A percentile compares a stretch with the other conserved stretches of the same genome.
Conservation (phyloP, 2,888 invertebrate genomes). For the Stenichneumon culpator region DNA sequence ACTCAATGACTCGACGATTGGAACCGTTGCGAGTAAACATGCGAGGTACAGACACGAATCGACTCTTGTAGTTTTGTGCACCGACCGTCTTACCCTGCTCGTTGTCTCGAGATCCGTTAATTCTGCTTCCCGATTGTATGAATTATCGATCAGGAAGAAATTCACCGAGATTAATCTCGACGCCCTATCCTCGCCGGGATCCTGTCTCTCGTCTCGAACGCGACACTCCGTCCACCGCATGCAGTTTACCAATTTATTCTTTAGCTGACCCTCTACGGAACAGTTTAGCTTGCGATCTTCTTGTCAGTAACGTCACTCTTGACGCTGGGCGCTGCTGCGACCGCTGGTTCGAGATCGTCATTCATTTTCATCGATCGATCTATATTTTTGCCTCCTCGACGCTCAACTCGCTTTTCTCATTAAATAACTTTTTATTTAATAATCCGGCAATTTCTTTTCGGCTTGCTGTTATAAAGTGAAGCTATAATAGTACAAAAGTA, state of each 20-base stretch:
- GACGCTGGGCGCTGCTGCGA: neutral
- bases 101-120: slow-evolving; percentile 68
- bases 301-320: neutral
- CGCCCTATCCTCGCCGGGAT: slow-evolving; percentile 43
- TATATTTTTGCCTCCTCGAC: neutral
- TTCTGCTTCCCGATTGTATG: slow-evolving; percentile 66
- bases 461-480: neutral
- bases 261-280: neutral
- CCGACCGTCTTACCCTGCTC: slow-evolving; percentile 67
- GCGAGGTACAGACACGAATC: neutral
- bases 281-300: neutral
- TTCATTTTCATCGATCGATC: slow-evolving; percentile 22
- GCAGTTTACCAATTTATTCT: slow-evolving; percentile 21
- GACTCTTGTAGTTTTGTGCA: too few species aligned
- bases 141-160: slow-evolving; percentile 42
- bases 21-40: neutral
- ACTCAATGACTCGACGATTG: neutral
- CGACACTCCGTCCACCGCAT: slow-evolving; percentile 49
- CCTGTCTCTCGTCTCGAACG: slow-evolving; percentile 59
- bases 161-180: slow-evolving; percentile 59
- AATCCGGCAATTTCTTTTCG: neutral
- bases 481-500: too few species aligned
- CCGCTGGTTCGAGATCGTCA: neutral
- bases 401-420: neutral
- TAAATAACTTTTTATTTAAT: neutral